Evolutionary conservation across 2,888 invertebrate species (phyloP), one percentile per base, ranked within the genome.

Genomic region (Nycteola revayana): DNA sequence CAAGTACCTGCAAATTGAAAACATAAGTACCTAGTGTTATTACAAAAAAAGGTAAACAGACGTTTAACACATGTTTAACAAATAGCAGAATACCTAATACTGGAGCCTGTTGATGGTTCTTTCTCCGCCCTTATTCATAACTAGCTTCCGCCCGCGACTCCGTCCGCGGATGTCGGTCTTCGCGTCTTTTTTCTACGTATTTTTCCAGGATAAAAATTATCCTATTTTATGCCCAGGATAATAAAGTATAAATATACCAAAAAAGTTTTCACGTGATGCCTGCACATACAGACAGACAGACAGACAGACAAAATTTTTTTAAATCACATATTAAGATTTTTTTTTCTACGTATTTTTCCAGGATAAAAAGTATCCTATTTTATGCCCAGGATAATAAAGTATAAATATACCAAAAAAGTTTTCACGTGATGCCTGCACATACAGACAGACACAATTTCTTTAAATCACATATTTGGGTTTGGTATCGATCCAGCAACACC

Each of bases 201-300:
- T n/a, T n/a, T n/a, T n/a, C n/a, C n/a, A n/a, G n/a, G n/a, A n/a
- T n/a, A n/a, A n/a, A n/a, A n/a, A n/a, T n/a, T n/a, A n/a, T n/a
- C n/a, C n/a, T n/a, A n/a, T n/a, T n/a, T n/a, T n/a, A n/a, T n/a
- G n/a, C n/a, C n/a, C n/a, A n/a, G n/a, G n/a, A n/a, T n/a, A n/a
- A n/a, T n/a, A n/a, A n/a, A n/a, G n/a, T n/a, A 18, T 28, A 17
- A 28, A 18, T 18, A 17, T 28, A 28, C 18, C 18, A 28, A 28
- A 28, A 18, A 28, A 18, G 28, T 17, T 18, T 28, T 28, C 18
- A 28, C 18, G 28, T 36, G 31, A 31, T 36, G 26, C 36, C 28
- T 33, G 33, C 33, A 31, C 36, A 29, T 25, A 10, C 35, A 35
- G 25, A 29, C 29, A 29, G 29, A 25, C 35, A 29, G n/a, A n/a